Percentiles rank a stretch among this genome's conserved stretches.
These are phyloP conservation scores for Gymnothorax javanicus DNA, from an alignment of 2,797 vertebrate species.

Conservation along the genomic window DNA sequence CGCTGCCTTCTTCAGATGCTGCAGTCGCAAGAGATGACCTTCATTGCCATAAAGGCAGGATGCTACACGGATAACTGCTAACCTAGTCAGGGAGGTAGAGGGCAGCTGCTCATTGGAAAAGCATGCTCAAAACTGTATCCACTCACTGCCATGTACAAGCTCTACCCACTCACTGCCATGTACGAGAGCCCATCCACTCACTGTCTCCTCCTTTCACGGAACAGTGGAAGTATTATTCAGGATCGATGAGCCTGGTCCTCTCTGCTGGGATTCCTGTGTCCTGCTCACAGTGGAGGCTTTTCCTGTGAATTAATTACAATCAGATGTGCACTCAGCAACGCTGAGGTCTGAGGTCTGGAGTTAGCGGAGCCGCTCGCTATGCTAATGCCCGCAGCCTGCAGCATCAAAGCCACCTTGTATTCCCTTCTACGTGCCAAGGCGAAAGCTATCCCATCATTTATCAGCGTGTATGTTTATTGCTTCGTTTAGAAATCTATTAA, in stretches of 20 bases:
- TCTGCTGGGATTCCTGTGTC: slow-evolving; percentile 59
- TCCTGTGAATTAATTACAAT: slow-evolving; percentile 55
- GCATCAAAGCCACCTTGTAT: slow-evolving; percentile 31
- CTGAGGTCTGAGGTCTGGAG: slow-evolving; percentile 39
- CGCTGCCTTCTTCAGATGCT: neutral
- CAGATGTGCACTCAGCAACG: slow-evolving; percentile 54
- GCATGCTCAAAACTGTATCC: too few relatives aligned
- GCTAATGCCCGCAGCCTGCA: neutral
- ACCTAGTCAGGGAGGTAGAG: too few relatives aligned
- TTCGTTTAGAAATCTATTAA: neutral
- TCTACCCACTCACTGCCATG: neutral
- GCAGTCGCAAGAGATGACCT: neutral
- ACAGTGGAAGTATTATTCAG: slow-evolving; percentile 49
- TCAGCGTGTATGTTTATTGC: neutral
- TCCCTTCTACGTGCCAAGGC: slow-evolving; percentile 23
- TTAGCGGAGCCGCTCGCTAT: neutral
- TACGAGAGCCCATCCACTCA: slow-evolving; percentile 22
- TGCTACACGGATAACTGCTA: neutral
- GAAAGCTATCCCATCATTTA: neutral
- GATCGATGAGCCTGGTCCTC: slow-evolving; percentile 67
- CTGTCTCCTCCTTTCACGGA: slow-evolving; percentile 22
- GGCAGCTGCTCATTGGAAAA: neutral
- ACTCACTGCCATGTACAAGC: neutral
- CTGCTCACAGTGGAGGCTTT: slow-evolving; percentile 52
- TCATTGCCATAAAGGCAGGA: neutral